Percentiles rank a stretch among this genome's conserved stretches.
Evolutionary conservation across 1,140 invertebrate species (phyloP).

Genomic region (Vanessa atalanta): DNA sequence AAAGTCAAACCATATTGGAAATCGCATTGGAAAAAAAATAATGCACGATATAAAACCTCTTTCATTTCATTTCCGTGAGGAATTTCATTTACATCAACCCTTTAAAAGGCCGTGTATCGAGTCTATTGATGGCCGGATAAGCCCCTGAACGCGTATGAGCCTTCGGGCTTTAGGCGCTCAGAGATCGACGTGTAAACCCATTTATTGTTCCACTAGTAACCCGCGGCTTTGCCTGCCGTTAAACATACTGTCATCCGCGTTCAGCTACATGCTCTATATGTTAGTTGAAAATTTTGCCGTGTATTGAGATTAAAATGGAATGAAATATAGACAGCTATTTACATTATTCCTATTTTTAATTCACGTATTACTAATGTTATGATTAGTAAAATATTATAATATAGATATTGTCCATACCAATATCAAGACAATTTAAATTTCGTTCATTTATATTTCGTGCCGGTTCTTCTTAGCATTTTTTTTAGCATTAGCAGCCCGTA

Average conservation of each 20-base stretch:
- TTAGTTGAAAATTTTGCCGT: not conserved
- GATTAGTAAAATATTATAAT: too few relatives aligned
- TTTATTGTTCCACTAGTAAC: slow-evolving; percentile 50
- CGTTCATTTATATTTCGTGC: too few relatives aligned
- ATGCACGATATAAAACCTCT: slow-evolving; percentile 24
- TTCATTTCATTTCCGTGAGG: slow-evolving; percentile 32
- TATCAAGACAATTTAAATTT: too few relatives aligned
- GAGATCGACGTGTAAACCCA: slow-evolving; percentile 48
- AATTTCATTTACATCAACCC: slow-evolving; percentile 39
- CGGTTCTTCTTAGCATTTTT: too few relatives aligned
- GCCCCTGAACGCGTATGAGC: slow-evolving; percentile 38
- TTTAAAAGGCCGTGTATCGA: slow-evolving; percentile 32
- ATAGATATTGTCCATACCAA: too few relatives aligned
- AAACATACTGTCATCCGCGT: slow-evolving; percentile 33
- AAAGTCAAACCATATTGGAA: not conserved
- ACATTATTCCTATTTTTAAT: too few relatives aligned
- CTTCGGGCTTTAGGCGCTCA: slow-evolving; percentile 46
- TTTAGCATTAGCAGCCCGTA: too few relatives aligned
- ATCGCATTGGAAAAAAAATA: not conserved
- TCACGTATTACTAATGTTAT: too few relatives aligned
- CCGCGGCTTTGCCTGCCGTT: slow-evolving; percentile 34
- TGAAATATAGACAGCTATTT: not conserved
- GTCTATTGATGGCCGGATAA: slow-evolving; percentile 42
- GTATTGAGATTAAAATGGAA: not conserved
- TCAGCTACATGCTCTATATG: not conserved